Base-by-base conservation (phyloP, 2,113 vertebrate genomes). In the Naja naja region DNA sequence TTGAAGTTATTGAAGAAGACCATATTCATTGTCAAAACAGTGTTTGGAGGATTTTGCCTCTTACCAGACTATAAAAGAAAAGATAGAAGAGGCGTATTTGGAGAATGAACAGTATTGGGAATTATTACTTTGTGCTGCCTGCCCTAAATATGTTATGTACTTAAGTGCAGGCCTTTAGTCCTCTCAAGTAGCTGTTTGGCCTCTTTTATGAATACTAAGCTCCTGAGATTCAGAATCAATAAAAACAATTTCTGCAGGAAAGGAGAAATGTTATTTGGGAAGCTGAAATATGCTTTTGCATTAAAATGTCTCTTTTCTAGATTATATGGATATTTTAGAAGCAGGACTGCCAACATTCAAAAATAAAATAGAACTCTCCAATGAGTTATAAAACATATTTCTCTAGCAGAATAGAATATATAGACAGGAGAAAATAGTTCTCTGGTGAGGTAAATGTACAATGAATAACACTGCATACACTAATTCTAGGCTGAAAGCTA, bases 191-290 rank as follows among this genome's bases (percentile, higher is more conserved):
- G 94, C 91, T 95, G 9, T 89, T 94, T 92, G 91, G 93, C 69
- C 45, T 93, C 53, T 92, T 96, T 94, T 93, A 95, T 93, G 95
- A 96, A 95, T 95, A 94, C 53, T 91, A 92, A 93, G 95, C 94
- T 95, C 0, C 58, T 93, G 94, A 95, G 90, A 86, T 87, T 92
- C 69, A 54, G 55, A 95, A 93, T 94, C 91, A 95, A 92, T 96
- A 91, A 95, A 93, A 96, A 95, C 94, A 91, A 87, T 93, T 94
- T 96, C 91, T 96, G 93, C 92, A 94, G 52, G 64, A 94, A 96
- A 94, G 92, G 16, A 87, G 91, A 47, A 34, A 86, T 47, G 58
- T 34, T 92, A 88, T 81, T 54, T 95, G 88, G 93, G 47, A 0
- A 0, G 86, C 86, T 91, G 93, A 97, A 96, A 94, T 94, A 95